Evolutionary conservation across 2,113 vertebrate species (phyloP), one percentile per base, ranked within the genome.

Genomic region (Crotalus viridis): DNA sequence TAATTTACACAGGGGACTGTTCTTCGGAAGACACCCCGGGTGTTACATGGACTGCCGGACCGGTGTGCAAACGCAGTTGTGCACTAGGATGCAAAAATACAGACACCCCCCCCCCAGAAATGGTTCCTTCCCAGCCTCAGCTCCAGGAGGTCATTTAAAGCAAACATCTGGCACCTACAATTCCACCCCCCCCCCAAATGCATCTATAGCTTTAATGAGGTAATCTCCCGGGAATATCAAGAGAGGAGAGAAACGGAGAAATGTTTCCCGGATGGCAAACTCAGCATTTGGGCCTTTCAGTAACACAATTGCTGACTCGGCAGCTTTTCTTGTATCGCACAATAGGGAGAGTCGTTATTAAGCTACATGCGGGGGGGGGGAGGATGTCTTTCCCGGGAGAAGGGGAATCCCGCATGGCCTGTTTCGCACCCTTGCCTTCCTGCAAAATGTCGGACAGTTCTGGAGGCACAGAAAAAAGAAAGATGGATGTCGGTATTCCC

Each of bases 291-390:
- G 96, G 96, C 97, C 96, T 95, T 93, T 96, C 96, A 95, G 0
- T 59, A 94, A 90, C 93, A 96, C 57, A 52, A 95, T 94, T 95
- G 97, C 97, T 97, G 96, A 98, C 95, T 97, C 94, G 94, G 97
- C 97, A 95, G 85, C 91, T 91, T 96, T 96, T 2, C 89, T 57
- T 43, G 52, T 1, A 2, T 28, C 1, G 0, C 10, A 0, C 22
- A 43, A 57, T 56, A 12, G 39, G 48, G 48, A 52, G 56, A 55
- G 21, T 91, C 61, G 19, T 13, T 15, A n/a, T 17, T 4, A 33
- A 74, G 93, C 87, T 33, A 28, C 51, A 28, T 1, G 69, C 88
- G 56, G 43, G 81, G 85, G 54, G 74, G 93, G 85, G 5, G 46
- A 48, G 46, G 46, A 7, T 93, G 19, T 28, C 33, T 54, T 55